Percentiles rank a stretch among this genome's conserved stretches.
phyloP scores from a whole-genome alignment of 2,113 vertebrate species.

The Muntiacus reevesi region DNA sequence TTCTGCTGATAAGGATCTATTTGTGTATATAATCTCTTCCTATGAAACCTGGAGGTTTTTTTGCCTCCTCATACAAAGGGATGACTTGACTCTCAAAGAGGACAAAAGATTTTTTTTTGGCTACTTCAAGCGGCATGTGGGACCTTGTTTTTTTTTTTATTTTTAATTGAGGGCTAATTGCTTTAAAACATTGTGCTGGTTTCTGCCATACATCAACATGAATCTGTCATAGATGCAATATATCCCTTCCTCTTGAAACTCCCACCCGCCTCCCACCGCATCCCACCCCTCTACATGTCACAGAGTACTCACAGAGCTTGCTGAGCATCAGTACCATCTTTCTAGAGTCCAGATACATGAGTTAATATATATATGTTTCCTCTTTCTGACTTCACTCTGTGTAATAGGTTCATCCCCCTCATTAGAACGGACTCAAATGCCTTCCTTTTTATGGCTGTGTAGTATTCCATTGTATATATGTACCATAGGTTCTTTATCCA shows the following conservation, averaged over 20 bases:
- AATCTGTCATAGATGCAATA: neutral
- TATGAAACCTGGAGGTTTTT: neutral
- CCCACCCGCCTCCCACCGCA: neutral
- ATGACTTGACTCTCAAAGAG: neutral
- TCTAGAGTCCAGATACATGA: neutral
- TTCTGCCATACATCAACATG: neutral
- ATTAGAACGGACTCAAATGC: neutral
- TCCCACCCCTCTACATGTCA: neutral
- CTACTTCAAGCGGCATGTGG: neutral
- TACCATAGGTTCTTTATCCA: neutral
- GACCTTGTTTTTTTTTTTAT: neutral
- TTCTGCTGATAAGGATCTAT: slow-evolving; percentile 9
- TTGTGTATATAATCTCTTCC: slow-evolving; percentile 5
- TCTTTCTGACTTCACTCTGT: neutral
- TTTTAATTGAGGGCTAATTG: neutral
- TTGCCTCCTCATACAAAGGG: neutral
- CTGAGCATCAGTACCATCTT: neutral
- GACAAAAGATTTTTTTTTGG: neutral
- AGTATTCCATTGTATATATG: neutral
- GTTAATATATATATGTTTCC: neutral
- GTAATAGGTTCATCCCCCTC: neutral
- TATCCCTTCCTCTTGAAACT: neutral
- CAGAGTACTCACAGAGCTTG: neutral
- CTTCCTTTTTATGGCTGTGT: neutral
- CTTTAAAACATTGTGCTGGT: neutral